Percentiles rank a stretch among this genome's conserved stretches.
These are phyloP conservation scores for Pheosia tremula DNA, from an alignment of 2,888 invertebrate genomes.

Conservation along the genomic window DNA sequence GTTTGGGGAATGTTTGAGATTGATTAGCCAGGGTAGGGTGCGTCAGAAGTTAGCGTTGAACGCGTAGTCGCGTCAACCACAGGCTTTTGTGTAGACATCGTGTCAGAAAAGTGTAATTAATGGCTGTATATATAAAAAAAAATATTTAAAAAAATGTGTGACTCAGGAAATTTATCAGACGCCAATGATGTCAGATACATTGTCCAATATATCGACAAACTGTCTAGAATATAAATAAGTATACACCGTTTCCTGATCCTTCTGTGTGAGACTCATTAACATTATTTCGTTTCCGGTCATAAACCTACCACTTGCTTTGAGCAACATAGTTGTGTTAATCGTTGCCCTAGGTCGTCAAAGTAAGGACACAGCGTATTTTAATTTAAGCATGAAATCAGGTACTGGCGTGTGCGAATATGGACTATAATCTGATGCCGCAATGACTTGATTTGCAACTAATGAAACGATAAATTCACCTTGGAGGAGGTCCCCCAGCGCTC, in stretches of 20 bases:
- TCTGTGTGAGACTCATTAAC: slow-evolving; percentile 22
- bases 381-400: too few relatives aligned
- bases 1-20: slow-evolving; percentile 49
- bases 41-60: slow-evolving; percentile 19
- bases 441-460: too few relatives aligned
- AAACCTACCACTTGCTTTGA: slow-evolving; percentile 11
- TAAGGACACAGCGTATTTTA: neutral
- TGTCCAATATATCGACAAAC: slow-evolving; percentile 12
- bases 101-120: slow-evolving; percentile 3
- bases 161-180: slow-evolving; percentile 17
- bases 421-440: too few relatives aligned
- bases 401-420: too few relatives aligned
- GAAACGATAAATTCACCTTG: too few relatives aligned
- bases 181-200: slow-evolving; percentile 13
- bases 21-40: slow-evolving; percentile 18
- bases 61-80: slow-evolving; percentile 9
- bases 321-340: neutral
- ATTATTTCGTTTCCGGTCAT: slow-evolving; percentile 30
- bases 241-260: slow-evolving; percentile 22
- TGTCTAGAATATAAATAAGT: slow-evolving; percentile 29
- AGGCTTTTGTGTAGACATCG: slow-evolving; percentile 3
- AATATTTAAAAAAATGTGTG: slow-evolving; percentile 2
- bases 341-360: slow-evolving; percentile 18
- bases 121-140: neutral
- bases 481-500: too few relatives aligned